phyloP scores from a whole-genome alignment of 2,888 invertebrate species.

The Pelosia muscerda region DNA sequence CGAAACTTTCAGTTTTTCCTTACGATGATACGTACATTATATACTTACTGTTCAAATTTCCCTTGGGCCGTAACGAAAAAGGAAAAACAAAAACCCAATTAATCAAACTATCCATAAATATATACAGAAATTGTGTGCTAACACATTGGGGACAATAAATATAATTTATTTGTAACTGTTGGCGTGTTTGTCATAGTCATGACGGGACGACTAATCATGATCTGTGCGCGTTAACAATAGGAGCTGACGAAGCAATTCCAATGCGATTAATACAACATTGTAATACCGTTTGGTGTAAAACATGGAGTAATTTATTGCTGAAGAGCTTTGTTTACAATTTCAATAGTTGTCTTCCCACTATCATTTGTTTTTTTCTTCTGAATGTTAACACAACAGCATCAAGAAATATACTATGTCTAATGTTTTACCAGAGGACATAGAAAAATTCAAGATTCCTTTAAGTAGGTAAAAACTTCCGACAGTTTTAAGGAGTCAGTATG shows the following conservation, averaged over 20 bases:
- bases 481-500: no score
- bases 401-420: no score
- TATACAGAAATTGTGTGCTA: conserved; percentile 22
- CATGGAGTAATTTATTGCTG: conserved; percentile 26
- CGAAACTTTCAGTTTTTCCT: conserved; percentile 10
- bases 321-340: conserved; percentile 25
- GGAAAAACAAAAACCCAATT: conserved; percentile 32
- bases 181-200: conserved; percentile 41
- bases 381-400: background rate
- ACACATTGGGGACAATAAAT: conserved; percentile 41
- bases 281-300: conserved; percentile 33
- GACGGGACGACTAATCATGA: conserved; percentile 42
- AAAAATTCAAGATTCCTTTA: no score
- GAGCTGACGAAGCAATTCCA: conserved; percentile 42
- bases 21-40: conserved; percentile 5
- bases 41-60: conserved; percentile 17
- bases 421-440: no score
- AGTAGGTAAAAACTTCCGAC: no score
- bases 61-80: conserved; percentile 19
- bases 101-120: conserved; percentile 30
- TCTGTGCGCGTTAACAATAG: conserved; percentile 42
- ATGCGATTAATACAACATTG: conserved; percentile 46
- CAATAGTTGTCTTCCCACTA: conserved; percentile 16
- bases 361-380: background rate
- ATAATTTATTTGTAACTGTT: conserved; percentile 40